Base-by-base conservation (phyloP, 2,113 vertebrate genomes). In the Pyrgilauda ruficollis region DNA sequence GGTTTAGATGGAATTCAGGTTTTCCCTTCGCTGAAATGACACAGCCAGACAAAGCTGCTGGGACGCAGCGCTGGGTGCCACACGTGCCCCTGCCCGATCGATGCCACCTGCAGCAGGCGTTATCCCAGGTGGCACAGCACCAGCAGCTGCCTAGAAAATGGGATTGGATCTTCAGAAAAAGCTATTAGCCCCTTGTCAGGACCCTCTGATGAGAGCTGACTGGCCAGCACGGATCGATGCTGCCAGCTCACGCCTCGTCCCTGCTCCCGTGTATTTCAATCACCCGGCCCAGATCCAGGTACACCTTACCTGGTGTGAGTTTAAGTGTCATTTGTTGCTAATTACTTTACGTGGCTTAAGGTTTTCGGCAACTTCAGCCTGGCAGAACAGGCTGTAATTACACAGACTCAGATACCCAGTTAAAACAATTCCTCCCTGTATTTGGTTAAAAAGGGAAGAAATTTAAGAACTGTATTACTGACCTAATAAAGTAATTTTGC, bases 171-270 rank as follows among this genome's bases (percentile, higher is more conserved):
- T 74, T 93, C 97, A 96, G 97, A 96, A 96, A 98, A 98, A 97
- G 97, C 98, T 83, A 97, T 98, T 97, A 97, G 97, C 91, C 96
- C 87, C 68, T 95, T 97, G 97, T 97, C 97, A 97, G 97, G 94
- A 77, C 83, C 89, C 93, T 89, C 93, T 96, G 96, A 95, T 97
- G 97, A 96, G 97, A 96, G 93, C 87, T 70, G 96, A 95, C 90
- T 50, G 95, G 93, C 77, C 72, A 41, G 94, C 8, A 9, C 8
- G 17, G 97, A 98, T 97, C 95, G 88, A 97, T 95, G 97, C 89
- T 68, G 90, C 56, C 79, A 70, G 87, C 55, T 70, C 79, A 43
- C 2, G 3, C 43, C 79, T 76, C 9, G 10, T 37, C 79, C 80
- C 72, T 56, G 55, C 80, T 77, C 72, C 87, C 2, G 3, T 2